phyloP scores from a whole-genome alignment of 2,113 vertebrate species.

The Poicephalus meyeri region DNA sequence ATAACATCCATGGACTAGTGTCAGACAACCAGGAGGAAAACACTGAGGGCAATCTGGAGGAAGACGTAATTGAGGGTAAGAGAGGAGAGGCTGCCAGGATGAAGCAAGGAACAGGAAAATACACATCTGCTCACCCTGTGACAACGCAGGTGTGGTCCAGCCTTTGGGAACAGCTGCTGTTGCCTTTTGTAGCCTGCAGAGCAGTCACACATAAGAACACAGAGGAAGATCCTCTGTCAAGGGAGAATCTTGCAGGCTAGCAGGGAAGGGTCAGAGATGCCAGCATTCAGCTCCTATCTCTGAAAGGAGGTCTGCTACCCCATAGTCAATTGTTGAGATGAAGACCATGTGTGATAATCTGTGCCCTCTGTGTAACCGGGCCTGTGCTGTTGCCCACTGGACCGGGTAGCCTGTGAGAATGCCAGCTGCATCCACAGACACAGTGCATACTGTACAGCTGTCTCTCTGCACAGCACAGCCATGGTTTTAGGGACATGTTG shows the following conservation, averaged over 20 bases:
- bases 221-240: neutral
- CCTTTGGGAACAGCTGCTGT: neutral
- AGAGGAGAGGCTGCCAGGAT: neutral
- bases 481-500: fast-evolving
- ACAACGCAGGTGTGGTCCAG: neutral
- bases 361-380: neutral
- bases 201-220: neutral
- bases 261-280: neutral
- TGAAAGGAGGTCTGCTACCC: neutral
- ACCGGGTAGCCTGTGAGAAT: neutral
- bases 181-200: neutral
- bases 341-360: neutral
- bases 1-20: slow-evolving; percentile 75
- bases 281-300: neutral
- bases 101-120: neutral
- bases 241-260: neutral
- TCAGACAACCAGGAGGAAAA: neutral
- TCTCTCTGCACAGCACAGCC: neutral
- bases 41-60: neutral
- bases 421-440: neutral
- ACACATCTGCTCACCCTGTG: neutral
- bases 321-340: neutral
- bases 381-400: neutral
- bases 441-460: neutral
- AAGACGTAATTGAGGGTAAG: slow-evolving; percentile 72